Conservation (phyloP, 2,797 vertebrate genomes). For the Onychomys leucogaster region DNA sequence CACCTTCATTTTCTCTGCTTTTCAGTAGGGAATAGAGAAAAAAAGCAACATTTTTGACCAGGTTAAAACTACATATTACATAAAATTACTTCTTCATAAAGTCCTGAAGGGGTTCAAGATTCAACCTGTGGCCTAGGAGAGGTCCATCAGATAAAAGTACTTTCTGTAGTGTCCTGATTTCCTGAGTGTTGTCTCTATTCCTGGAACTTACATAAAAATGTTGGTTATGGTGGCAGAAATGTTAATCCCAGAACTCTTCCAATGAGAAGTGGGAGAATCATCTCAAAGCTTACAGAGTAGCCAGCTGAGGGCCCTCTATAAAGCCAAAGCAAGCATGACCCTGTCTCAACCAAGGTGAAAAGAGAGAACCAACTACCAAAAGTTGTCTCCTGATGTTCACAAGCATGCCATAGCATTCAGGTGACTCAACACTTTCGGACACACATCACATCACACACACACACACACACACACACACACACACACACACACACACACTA, state of each 20-base stretch:
- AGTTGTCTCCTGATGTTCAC: neutral
- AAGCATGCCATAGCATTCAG: neutral
- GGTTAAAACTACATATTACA: constrained; percentile 75
- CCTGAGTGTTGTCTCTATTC: neutral
- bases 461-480: neutral
- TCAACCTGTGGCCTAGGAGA: neutral
- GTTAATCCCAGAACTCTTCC: neutral
- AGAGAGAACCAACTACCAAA: neutral
- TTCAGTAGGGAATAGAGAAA: constrained; percentile 68
- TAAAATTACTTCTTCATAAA: constrained; percentile 80
- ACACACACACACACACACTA: neutral
- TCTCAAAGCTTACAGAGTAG: neutral
- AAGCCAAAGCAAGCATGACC: neutral
- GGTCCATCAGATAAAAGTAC: neutral
- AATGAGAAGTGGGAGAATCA: neutral
- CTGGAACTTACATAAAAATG: neutral
- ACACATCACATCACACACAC: neutral
- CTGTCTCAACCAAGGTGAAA: neutral
- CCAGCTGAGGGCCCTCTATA: neutral
- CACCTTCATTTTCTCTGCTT: neutral
- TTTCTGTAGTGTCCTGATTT: neutral
- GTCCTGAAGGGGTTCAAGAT: constrained; percentile 73
- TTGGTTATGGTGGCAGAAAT: neutral
- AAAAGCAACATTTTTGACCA: constrained; percentile 77
- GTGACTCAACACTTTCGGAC: neutral